Evolutionary conservation across 2,888 invertebrate genomes (phyloP).

Genomic region (Melipona bicolor): DNA sequence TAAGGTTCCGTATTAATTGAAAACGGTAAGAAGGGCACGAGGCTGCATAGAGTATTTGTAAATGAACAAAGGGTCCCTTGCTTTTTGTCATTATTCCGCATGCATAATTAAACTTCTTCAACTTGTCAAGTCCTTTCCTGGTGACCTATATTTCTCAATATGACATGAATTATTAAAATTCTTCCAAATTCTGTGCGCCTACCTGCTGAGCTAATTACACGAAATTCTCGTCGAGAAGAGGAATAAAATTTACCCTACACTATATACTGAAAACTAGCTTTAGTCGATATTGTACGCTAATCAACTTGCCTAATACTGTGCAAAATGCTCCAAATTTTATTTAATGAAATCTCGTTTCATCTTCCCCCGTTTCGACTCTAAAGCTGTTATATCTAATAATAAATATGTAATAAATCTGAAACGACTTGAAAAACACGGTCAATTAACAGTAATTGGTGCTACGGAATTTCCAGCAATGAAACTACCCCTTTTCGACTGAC

Average conservation of each 20-base stretch:
- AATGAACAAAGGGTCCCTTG: neutral
- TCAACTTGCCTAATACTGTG: neutral
- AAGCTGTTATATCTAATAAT: neutral
- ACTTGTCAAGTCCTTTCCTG: neutral
- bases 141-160: conserved; percentile 15
- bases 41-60: neutral
- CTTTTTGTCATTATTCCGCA: conserved; percentile 7
- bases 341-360: no score
- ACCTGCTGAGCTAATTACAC: neutral
- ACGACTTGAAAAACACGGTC: neutral
- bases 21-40: conserved; percentile 6
- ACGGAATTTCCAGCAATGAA: neutral
- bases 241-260: neutral
- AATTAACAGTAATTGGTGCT: no score
- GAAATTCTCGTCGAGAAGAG: neutral
- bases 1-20: conserved; percentile 1
- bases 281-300: no score
- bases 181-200: conserved; percentile 9
- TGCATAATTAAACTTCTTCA: conserved; percentile 23
- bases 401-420: neutral
- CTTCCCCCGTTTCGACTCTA: no score
- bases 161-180: conserved; percentile 17
- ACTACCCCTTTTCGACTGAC: neutral
- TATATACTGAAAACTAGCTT: neutral
- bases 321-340: neutral